phyloP scores from a whole-genome alignment of 2,888 invertebrate genomes.

The Ptilodon capucinus region DNA sequence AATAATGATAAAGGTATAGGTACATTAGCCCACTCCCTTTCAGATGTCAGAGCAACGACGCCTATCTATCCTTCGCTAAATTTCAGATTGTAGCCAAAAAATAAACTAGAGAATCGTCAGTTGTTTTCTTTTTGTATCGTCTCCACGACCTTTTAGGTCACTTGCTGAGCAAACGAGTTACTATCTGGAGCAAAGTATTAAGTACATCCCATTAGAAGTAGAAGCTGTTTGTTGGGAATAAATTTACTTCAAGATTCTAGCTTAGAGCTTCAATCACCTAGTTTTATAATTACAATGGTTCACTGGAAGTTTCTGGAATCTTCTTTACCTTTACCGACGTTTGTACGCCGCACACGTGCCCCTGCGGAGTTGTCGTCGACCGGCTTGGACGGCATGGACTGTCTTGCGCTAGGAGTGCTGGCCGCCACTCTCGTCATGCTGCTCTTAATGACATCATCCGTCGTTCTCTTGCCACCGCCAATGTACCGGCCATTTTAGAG shows the following conservation, averaged over 20 bases:
- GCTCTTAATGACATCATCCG: too few species aligned
- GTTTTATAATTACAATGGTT: too few species aligned
- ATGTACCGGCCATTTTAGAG: too few species aligned
- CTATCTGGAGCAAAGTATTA: background rate
- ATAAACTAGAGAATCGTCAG: background rate
- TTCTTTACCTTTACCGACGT: too few species aligned
- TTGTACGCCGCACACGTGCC: too few species aligned
- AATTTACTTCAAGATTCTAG: background rate
- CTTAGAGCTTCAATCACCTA: too few species aligned
- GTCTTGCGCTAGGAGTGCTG: too few species aligned
- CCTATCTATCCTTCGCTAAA: background rate
- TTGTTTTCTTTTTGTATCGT: background rate
- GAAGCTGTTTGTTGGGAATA: background rate
- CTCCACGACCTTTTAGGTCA: background rate
- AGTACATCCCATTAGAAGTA: background rate
- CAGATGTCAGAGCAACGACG: background rate
- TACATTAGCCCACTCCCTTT: conserved; percentile 1
- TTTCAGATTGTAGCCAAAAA: background rate
- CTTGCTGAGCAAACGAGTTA: background rate
- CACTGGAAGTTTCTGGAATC: too few species aligned
- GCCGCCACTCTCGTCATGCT: too few species aligned
- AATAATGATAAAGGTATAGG: background rate
- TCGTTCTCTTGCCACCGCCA: too few species aligned
- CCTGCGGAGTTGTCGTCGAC: too few species aligned
- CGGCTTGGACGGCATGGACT: too few species aligned